Evolutionary conservation across 2,888 invertebrate species (phyloP).

Genomic region (Elmis aenea): DNA sequence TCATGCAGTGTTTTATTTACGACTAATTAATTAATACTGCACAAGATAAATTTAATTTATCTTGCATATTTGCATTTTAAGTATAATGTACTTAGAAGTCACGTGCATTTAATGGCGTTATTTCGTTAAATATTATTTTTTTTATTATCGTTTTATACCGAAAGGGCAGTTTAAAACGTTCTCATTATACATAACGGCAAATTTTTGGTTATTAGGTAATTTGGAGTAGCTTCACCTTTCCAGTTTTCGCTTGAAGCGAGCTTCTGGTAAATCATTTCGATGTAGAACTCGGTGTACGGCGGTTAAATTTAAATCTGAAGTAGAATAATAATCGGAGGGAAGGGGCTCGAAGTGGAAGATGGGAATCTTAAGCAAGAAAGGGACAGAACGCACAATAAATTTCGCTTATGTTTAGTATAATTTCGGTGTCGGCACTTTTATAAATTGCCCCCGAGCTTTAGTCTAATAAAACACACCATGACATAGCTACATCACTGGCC

Average conservation of each 20-base stretch:
- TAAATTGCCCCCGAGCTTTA: constrained; percentile 26
- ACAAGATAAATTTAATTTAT: too few relatives aligned
- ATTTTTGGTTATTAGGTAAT: too few relatives aligned
- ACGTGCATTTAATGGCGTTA: too few relatives aligned
- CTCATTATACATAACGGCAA: too few relatives aligned
- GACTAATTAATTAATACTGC: too few relatives aligned
- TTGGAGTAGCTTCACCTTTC: constrained; percentile 9
- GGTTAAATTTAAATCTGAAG: constrained; percentile 32
- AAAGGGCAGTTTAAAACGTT: too few relatives aligned
- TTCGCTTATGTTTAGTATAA: constrained; percentile 30
- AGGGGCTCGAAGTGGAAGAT: constrained; percentile 24
- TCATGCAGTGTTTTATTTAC: too few relatives aligned
- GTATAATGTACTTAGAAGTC: too few relatives aligned
- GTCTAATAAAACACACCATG: constrained; percentile 26
- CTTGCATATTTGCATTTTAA: too few relatives aligned
- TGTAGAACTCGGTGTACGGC: constrained; percentile 26
- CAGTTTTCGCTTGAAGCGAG: constrained; percentile 10
- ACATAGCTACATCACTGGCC: constrained; percentile 23
- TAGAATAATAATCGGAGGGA: constrained; percentile 29
- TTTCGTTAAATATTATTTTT: too few relatives aligned
- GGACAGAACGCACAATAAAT: constrained; percentile 27
- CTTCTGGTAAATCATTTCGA: constrained; percentile 24
- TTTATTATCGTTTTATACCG: too few relatives aligned
- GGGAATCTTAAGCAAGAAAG: constrained; percentile 19
- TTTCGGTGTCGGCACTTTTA: constrained; percentile 28